These are phyloP conservation scores for Xestia xanthographa DNA, from an alignment of 2,888 invertebrate genomes.

Conservation along the genomic window DNA sequence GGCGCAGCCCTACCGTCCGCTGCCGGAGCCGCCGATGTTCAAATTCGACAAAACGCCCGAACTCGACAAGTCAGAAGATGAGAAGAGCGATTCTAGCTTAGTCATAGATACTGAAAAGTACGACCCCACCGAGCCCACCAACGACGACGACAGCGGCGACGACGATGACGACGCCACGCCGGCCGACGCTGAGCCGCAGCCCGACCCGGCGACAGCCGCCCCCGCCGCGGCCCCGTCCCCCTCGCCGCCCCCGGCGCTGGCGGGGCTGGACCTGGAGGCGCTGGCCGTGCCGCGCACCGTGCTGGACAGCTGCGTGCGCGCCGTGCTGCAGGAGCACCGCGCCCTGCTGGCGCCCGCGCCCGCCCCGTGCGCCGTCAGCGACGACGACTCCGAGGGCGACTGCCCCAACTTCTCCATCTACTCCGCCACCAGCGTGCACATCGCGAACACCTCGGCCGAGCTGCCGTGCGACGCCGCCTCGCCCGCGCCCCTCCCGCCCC, in stretches of 20 bases:
- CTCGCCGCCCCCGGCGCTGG: conserved; percentile 15
- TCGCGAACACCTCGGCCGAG: conserved; percentile 89
- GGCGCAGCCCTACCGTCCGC: conserved; percentile 71
- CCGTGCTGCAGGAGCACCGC: conserved; percentile 83
- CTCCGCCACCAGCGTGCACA: conserved; percentile 94
- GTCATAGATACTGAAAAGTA: conserved; percentile 91
- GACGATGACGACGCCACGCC: conserved; percentile 69
- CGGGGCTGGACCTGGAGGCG: conserved; percentile 60
- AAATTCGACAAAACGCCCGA: conserved; percentile 80
- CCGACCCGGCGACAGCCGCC: conserved; percentile 26
- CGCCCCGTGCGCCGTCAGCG: conserved; percentile 77
- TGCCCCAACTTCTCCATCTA: conserved; percentile 97
- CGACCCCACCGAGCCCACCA: conserved; percentile 90
- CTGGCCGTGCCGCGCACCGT: conserved; percentile 79
- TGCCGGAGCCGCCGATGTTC: conserved; percentile 82
- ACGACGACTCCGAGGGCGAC: conserved; percentile 91
- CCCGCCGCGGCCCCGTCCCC: conserved; percentile 21
- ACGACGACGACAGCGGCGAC: conserved; percentile 82
- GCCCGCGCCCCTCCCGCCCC: conserved; percentile 46
- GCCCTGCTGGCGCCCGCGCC: conserved; percentile 67
- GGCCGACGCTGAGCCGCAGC: conserved; percentile 12
- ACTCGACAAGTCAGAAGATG: conserved; percentile 85
- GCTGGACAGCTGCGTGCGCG: conserved; percentile 82
- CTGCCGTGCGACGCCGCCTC: conserved; percentile 46
- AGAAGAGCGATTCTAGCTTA: conserved; percentile 90